A percentile compares a stretch with the other conserved stretches of the same genome.
phyloP scores from a whole-genome alignment of 2,888 invertebrate species.

The Epirrhoe alternata region DNA sequence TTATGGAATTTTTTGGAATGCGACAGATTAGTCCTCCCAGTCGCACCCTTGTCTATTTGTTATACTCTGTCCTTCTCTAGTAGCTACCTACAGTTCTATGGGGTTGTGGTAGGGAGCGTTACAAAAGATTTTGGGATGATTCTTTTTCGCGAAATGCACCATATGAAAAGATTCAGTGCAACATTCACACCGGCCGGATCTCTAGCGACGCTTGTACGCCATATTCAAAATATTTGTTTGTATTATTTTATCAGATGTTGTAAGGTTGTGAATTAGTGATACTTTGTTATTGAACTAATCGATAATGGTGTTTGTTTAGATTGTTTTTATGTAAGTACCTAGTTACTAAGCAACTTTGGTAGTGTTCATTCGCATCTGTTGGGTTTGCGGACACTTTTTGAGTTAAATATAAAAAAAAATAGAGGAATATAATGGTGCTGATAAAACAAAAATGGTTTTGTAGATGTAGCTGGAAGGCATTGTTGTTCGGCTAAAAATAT shows the following conservation, averaged over 20 bases:
- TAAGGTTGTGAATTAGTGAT: conserved; percentile 28
- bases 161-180: conserved; percentile 69
- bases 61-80: conserved; percentile 60
- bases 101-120: conserved; percentile 76
- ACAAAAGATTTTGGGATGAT: conserved; percentile 82
- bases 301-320: conserved; percentile 27
- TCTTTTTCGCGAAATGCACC: conserved; percentile 82
- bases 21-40: conserved; percentile 63
- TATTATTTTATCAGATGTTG: conserved; percentile 40
- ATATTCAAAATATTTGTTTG: conserved; percentile 17
- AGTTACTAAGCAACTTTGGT: conserved; percentile 9
- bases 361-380: conserved; percentile 2
- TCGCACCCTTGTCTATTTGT: conserved; percentile 56
- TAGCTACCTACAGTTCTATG: conserved; percentile 69
- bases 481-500: neutral
- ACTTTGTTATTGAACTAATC: conserved; percentile 27
- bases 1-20: conserved; percentile 85
- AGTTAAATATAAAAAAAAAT: neutral
- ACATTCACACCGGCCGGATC: conserved; percentile 40
- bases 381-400: neutral
- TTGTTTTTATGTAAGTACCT: conserved; percentile 28
- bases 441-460: neutral
- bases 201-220: conserved; percentile 36
- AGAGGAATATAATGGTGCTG: neutral
- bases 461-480: neutral